phyloP scores from a whole-genome alignment of 2,113 vertebrate species.

The Lophius piscatorius region DNA sequence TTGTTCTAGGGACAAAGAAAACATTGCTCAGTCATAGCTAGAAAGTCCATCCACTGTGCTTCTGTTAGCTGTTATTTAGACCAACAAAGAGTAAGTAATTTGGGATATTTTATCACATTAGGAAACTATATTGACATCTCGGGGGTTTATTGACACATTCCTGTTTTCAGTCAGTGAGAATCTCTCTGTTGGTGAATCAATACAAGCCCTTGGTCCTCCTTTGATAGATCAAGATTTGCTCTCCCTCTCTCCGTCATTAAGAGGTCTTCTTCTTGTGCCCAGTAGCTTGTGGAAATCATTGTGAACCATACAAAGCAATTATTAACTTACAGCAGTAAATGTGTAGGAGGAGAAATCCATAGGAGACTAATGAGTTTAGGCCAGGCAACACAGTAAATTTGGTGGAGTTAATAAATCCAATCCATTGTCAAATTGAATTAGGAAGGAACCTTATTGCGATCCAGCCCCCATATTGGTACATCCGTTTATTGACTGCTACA shows the following conservation, averaged over 20 bases:
- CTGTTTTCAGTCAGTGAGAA: constrained; percentile 38
- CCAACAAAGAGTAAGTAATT: too few species aligned
- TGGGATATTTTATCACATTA: too few species aligned
- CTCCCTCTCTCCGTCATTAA: constrained; percentile 13
- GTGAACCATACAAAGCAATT: constrained; percentile 76
- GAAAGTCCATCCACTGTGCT: too few species aligned
- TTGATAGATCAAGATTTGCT: constrained; percentile 1
- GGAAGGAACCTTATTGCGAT: constrained; percentile 18
- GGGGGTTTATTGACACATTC: constrained; percentile 40
- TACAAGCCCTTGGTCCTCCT: constrained; percentile 7
- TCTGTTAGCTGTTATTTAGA: too few species aligned
- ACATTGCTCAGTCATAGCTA: too few species aligned
- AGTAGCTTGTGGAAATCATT: constrained; percentile 82
- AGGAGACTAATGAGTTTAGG: constrained; percentile 79
- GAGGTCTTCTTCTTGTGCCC: constrained; percentile 25
- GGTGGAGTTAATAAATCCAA: constrained; percentile 74
- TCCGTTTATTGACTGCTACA: constrained; percentile 32
- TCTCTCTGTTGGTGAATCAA: constrained; percentile 56
- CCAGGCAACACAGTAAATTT: constrained; percentile 74
- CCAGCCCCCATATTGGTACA: constrained; percentile 7
- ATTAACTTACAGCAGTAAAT: constrained; percentile 64
- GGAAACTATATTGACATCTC: too few species aligned
- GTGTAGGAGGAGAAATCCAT: constrained; percentile 70
- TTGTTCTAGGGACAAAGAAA: too few species aligned
- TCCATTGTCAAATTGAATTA: constrained; percentile 70